Conservation (phyloP, 2,888 invertebrate species). For the Macrosiphum euphorbiae region DNA sequence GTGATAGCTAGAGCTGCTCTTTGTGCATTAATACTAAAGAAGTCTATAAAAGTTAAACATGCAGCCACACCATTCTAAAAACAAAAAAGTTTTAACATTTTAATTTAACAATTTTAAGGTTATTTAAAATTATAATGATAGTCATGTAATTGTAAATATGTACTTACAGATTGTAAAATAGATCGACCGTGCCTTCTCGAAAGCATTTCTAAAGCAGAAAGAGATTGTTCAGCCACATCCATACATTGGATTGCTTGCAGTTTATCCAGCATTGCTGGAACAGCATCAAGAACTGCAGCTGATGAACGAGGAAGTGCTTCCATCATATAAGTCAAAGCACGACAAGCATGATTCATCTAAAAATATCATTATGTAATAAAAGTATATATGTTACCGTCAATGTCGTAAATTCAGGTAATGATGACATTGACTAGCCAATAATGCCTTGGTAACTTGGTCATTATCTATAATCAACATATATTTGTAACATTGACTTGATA, state of each 20-base stretch:
- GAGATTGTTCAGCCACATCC: conserved; percentile 99
- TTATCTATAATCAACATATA: no score
- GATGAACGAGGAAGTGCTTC: conserved; percentile 97
- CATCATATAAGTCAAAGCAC: conserved; percentile 99
- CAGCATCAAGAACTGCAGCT: conserved; percentile 95
- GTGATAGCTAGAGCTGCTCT: conserved; percentile 95
- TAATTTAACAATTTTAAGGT: background rate
- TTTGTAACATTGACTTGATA: no score
- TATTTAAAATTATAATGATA: background rate
- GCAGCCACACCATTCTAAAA: conserved; percentile 92
- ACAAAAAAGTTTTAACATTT: background rate
- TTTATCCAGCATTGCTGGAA: conserved; percentile 97
- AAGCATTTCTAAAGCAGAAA: conserved; percentile 97
- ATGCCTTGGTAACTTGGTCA: no score
- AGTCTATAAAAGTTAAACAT: conserved; percentile 96
- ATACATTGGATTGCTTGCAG: conserved; percentile 98
- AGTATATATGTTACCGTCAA: no score
- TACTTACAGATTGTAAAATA: conserved; percentile 88
- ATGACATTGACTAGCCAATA: no score
- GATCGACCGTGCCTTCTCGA: conserved; percentile 96
- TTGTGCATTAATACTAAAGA: conserved; percentile 98
- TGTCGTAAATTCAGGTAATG: no score
- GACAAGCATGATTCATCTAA: conserved; percentile 98
- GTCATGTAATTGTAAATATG: background rate
- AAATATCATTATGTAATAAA: conserved; percentile 64